Percentiles rank a stretch among this genome's conserved stretches.
Conservation (phyloP, 2,113 vertebrate species). For the Rhinoptilus africanus region DNA sequence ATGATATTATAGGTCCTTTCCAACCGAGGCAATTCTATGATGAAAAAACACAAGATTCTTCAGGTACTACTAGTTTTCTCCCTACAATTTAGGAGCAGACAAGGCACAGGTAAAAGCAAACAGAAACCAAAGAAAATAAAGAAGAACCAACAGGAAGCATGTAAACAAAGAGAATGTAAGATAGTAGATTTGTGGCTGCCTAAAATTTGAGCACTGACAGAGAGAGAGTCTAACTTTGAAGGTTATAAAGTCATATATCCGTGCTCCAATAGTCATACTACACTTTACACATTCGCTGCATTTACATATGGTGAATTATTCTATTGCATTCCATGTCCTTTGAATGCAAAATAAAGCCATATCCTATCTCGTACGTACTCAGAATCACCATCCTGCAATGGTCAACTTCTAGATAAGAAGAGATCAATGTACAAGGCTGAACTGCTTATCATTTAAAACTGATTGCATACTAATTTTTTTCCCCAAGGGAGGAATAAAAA, state of each 20-base stretch:
- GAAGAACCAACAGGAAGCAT: not conserved
- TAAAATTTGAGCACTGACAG: not conserved
- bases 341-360: not conserved
- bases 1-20: no score
- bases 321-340: not conserved
- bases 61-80: not conserved
- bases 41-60: not conserved
- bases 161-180: not conserved
- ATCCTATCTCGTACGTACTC: not conserved
- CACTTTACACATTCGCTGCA: not conserved
- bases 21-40: not conserved
- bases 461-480: not conserved
- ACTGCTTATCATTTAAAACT: not conserved
- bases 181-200: not conserved
- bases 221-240: not conserved
- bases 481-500: not conserved
- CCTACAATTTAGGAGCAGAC: not conserved
- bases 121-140: not conserved
- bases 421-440: not conserved
- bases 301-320: not conserved
- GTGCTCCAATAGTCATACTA: not conserved
- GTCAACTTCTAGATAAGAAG: not conserved
- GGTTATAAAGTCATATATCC: not conserved
- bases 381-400: not conserved
- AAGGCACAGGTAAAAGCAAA: not conserved